Conservation (phyloP, 2,113 vertebrate genomes). For the Nipponia nippon region DNA sequence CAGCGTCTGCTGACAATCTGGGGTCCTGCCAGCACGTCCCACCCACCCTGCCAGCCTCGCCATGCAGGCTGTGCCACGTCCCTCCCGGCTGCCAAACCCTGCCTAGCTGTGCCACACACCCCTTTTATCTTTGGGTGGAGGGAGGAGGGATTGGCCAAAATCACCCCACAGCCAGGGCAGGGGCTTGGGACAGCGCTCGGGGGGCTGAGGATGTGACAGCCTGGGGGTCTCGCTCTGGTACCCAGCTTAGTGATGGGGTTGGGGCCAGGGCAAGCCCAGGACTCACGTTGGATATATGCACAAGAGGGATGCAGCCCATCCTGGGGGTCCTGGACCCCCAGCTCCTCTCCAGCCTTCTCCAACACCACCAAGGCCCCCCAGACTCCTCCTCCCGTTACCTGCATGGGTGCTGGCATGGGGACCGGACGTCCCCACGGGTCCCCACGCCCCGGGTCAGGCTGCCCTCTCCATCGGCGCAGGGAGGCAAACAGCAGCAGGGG, state of each 20-base stretch:
- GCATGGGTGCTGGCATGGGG: background rate
- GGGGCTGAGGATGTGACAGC: background rate
- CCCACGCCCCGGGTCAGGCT: conserved; percentile 34
- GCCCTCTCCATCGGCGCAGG: background rate
- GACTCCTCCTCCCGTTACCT: background rate
- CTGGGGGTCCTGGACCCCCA: background rate
- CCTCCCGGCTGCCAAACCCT: background rate
- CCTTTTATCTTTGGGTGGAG: background rate
- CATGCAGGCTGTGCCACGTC: background rate
- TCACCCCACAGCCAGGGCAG: background rate
- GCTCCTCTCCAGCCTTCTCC: background rate
- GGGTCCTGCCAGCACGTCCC: background rate
- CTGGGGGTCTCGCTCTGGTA: fast-evolving
- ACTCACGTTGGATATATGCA: fast-evolving
- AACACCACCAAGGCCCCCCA: background rate
- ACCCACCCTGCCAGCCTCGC: background rate
- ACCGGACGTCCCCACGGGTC: background rate
- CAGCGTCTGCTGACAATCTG: background rate
- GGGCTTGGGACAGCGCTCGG: fast-evolving
- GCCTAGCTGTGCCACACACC: background rate
- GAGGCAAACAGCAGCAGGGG: background rate
- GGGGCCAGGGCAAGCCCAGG: background rate
- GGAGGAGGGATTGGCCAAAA: background rate
- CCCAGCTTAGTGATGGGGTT: fast-evolving
- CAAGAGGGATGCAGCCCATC: background rate